A percentile compares a stretch with the other conserved stretches of the same genome.
Evolutionary conservation across 2,888 invertebrate genomes (phyloP).

Genomic region (Rotaria sp.): DNA sequence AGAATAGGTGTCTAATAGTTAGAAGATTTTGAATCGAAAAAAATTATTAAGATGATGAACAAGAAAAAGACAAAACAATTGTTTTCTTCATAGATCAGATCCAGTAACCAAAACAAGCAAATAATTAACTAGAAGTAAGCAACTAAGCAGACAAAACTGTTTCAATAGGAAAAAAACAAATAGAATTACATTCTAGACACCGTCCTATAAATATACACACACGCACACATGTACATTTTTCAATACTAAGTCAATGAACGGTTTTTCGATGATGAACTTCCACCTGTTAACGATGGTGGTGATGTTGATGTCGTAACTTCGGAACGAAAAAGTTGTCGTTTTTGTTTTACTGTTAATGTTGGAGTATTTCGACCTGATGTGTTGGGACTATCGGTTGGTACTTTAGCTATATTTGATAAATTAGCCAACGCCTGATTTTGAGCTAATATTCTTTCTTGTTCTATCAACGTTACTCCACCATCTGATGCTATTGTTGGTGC

Average conservation of each 20-base stretch:
- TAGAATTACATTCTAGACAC: constrained; percentile 13
- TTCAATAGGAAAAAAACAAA: background rate
- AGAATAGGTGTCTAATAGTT: background rate
- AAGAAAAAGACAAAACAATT: background rate
- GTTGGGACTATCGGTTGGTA: background rate
- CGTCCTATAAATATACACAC: background rate
- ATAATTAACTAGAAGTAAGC: background rate
- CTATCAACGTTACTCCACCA: too few relatives aligned
- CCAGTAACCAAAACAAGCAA: background rate
- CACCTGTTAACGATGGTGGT: background rate
- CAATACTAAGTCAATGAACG: background rate
- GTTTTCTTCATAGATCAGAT: background rate
- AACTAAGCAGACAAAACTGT: background rate
- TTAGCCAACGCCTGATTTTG: too few relatives aligned
- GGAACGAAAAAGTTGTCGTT: background rate
- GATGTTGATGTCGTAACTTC: background rate
- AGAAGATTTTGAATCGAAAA: background rate
- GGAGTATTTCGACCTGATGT: background rate
- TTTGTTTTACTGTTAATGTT: background rate
- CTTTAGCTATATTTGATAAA: too few relatives aligned
- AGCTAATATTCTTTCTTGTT: too few relatives aligned
- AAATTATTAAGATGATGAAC: background rate
- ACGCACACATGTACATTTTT: background rate
- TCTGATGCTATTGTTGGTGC: too few relatives aligned
- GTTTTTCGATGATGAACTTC: background rate